Percentiles rank a stretch among this genome's conserved stretches.
Evolutionary conservation across 1,140 invertebrate species (phyloP).

Genomic region (Neodiprion pinetum): DNA sequence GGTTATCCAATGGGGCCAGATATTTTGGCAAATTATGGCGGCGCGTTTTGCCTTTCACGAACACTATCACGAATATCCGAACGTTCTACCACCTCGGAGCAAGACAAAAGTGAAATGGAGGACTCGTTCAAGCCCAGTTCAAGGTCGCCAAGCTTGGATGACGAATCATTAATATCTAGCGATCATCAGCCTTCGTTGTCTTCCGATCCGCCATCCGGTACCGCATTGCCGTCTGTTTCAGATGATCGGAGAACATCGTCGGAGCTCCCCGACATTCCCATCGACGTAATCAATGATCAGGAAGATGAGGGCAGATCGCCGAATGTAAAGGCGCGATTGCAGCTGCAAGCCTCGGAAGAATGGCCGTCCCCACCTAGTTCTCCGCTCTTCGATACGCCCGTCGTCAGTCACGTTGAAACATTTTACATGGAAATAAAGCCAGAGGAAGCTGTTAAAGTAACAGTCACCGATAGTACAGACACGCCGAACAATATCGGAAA

Average conservation of each 20-base stretch:
- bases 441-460: conserved; percentile 74
- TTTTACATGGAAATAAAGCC: conserved; percentile 81
- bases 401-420: conserved; percentile 83
- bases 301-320: conserved; percentile 62
- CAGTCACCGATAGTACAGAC: conserved; percentile 66
- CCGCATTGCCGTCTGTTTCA: conserved; percentile 64
- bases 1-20: conserved; percentile 74
- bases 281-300: conserved; percentile 65
- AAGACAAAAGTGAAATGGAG: conserved; percentile 79
- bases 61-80: conserved; percentile 87
- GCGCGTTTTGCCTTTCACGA: conserved; percentile 73
- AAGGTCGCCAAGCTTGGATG: conserved; percentile 81
- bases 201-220: conserved; percentile 74
- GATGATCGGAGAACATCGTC: conserved; percentile 81
- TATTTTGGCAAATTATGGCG: conserved; percentile 71
- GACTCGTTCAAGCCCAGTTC: conserved; percentile 84
- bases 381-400: conserved; percentile 67
- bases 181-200: conserved; percentile 85
- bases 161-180: conserved; percentile 82
- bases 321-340: conserved; percentile 48
- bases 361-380: conserved; percentile 82
- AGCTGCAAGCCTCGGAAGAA: conserved; percentile 71
- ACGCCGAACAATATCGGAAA: conserved; percentile 39
- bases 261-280: conserved; percentile 81
- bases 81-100: conserved; percentile 84